Evolutionary conservation across 2,888 invertebrate species (phyloP).

Genomic region (Scaeva pyrastri): DNA sequence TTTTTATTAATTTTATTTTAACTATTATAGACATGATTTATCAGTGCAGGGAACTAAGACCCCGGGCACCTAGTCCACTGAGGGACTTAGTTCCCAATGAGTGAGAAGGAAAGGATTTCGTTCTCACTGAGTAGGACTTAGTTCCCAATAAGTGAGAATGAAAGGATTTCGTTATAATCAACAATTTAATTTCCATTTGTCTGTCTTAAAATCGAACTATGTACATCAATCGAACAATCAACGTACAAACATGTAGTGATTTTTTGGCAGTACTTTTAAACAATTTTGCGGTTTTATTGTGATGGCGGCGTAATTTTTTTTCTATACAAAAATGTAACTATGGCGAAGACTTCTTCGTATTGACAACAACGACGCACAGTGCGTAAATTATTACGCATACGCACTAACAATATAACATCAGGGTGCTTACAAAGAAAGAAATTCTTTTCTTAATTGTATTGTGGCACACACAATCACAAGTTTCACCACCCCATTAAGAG

Average conservation of each 20-base stretch:
- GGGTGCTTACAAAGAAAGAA: background rate
- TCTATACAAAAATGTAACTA: background rate
- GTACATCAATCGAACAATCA: no score
- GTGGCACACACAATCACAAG: constrained; percentile 30
- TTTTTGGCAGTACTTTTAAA: constrained; percentile 31
- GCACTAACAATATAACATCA: constrained; percentile 20
- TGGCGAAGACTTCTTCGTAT: background rate
- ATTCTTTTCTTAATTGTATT: constrained; percentile 23
- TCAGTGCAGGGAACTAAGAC: no score
- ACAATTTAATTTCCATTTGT: no score
- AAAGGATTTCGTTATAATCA: no score
- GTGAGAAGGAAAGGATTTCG: no score
- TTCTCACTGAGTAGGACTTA: no score
- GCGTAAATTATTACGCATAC: constrained; percentile 59
- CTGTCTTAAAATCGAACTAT: no score
- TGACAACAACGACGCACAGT: background rate
- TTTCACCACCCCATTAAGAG: constrained; percentile 44
- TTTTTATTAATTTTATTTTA: no score
- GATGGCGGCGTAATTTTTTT: background rate
- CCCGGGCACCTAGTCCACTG: no score
- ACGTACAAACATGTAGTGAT: background rate
- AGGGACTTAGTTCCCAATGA: no score
- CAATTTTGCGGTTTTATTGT: constrained; percentile 31
- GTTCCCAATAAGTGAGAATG: no score
- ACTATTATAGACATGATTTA: no score